Evolutionary conservation across 2,888 invertebrate genomes (phyloP).

Genomic region (Camptogramma bilineatum): DNA sequence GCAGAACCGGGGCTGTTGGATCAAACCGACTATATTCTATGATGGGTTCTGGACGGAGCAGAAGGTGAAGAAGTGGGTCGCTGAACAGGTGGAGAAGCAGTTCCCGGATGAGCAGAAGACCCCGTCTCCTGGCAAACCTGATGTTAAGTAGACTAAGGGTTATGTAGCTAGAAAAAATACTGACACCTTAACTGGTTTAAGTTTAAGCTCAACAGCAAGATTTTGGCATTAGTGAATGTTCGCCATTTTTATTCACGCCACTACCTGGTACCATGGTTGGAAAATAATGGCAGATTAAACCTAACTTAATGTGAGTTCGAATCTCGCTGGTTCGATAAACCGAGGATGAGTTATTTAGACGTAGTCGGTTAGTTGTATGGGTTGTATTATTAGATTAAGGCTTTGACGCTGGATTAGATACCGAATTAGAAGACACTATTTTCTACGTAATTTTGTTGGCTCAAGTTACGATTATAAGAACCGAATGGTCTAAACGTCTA

Average conservation of each 20-base stretch:
- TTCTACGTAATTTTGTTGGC: slow-evolving; percentile 34
- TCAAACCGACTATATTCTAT: slow-evolving; percentile 81
- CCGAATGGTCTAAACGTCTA: background rate
- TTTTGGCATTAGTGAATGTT: background rate
- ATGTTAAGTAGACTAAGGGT: slow-evolving; percentile 24
- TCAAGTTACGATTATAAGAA: background rate
- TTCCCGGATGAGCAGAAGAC: slow-evolving; percentile 67
- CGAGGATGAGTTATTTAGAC: slow-evolving; percentile 4
- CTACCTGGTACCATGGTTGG: background rate
- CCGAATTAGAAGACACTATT: slow-evolving; percentile 35
- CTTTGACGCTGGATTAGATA: slow-evolving; percentile 18
- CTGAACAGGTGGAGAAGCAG: slow-evolving; percentile 81
- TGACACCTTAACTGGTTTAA: slow-evolving; percentile 7
- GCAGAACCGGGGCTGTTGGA: slow-evolving; percentile 75
- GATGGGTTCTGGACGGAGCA: slow-evolving; percentile 84
- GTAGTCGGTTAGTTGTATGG: slow-evolving; percentile 5
- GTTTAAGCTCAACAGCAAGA: background rate
- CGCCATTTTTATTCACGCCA: background rate
- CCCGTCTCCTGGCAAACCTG: slow-evolving; percentile 34
- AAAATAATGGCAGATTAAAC: background rate
- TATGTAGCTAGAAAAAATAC: slow-evolving; percentile 23
- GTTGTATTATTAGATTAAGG: slow-evolving; percentile 35
- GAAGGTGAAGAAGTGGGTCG: slow-evolving; percentile 83
- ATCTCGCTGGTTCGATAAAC: background rate
- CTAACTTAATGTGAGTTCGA: background rate